These are phyloP conservation scores for Grammomys surdaster DNA, from an alignment of 2,113 vertebrate genomes.

Conservation along the genomic window DNA sequence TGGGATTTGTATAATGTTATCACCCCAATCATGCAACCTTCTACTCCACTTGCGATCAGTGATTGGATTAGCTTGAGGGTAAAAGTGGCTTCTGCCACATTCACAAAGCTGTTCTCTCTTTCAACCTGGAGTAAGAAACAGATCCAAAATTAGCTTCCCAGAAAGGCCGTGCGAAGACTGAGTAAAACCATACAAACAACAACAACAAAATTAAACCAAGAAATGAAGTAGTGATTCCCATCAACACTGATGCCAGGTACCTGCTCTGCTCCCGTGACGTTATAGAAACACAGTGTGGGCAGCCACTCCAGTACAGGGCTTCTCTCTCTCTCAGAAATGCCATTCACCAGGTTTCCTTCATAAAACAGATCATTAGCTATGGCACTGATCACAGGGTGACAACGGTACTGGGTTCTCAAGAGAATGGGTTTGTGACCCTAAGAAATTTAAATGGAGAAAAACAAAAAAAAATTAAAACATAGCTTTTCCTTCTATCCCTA, in stretches of 20 bases:
- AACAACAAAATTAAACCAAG: slow-evolving; percentile 42
- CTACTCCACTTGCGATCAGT: slow-evolving; percentile 86
- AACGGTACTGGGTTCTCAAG: slow-evolving; percentile 89
- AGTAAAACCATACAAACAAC: not conserved
- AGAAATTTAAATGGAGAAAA: not conserved
- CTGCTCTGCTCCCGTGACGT: slow-evolving; percentile 86
- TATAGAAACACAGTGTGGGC: slow-evolving; percentile 90
- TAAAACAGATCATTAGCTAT: slow-evolving; percentile 89
- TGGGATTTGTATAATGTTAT: slow-evolving; percentile 91
- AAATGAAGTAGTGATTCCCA: not conserved
- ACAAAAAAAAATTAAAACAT: slow-evolving; percentile 3
- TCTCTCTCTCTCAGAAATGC: slow-evolving; percentile 84
- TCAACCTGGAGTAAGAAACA: slow-evolving; percentile 82
- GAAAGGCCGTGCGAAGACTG: slow-evolving; percentile 22
- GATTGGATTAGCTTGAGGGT: slow-evolving; percentile 88
- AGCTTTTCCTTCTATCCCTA: not conserved
- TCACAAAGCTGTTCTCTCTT: slow-evolving; percentile 89
- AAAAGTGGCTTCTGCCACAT: slow-evolving; percentile 88
- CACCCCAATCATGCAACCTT: slow-evolving; percentile 86
- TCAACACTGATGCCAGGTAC: slow-evolving; percentile 66
- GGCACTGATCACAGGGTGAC: slow-evolving; percentile 89
- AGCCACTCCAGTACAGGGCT: slow-evolving; percentile 87
- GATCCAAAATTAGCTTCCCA: slow-evolving; percentile 51
- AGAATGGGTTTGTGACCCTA: slow-evolving; percentile 87
- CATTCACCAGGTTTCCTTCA: slow-evolving; percentile 84